Conservation (phyloP, 2,888 invertebrate genomes). For the Calameuta filiformis region DNA sequence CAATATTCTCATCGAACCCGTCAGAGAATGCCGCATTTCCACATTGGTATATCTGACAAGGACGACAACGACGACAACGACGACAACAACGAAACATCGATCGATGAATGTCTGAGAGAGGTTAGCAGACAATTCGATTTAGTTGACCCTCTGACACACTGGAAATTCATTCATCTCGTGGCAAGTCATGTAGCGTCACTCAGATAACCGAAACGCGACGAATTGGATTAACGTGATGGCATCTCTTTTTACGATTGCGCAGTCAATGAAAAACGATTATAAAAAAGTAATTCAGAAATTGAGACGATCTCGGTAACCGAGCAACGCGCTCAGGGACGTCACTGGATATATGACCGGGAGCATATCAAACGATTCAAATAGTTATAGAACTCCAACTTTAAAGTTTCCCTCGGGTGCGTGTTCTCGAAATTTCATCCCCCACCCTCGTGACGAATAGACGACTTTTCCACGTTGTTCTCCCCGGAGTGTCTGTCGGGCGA, state of each 20-base stretch:
- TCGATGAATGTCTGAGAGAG: conserved; percentile 15
- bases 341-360: neutral
- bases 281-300: neutral
- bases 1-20: neutral
- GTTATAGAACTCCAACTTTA: neutral
- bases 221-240: conserved; percentile 38
- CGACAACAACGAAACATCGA: neutral
- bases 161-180: neutral
- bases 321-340: neutral
- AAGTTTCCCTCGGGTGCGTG: neutral
- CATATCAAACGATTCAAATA: neutral
- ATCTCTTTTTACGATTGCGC: conserved; percentile 19
- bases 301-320: neutral
- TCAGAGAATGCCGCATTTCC: neutral
- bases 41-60: neutral
- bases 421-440: neutral
- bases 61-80: neutral
- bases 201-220: conserved; percentile 29
- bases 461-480: neutral
- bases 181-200: conserved; percentile 19
- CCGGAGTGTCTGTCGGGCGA: neutral
- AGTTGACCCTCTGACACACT: conserved; percentile 1
- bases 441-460: neutral
- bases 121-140: conserved; percentile 18
- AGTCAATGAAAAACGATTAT: neutral